Evolutionary conservation across 2,888 invertebrate species (phyloP).

Genomic region (Abrostola triplasia): DNA sequence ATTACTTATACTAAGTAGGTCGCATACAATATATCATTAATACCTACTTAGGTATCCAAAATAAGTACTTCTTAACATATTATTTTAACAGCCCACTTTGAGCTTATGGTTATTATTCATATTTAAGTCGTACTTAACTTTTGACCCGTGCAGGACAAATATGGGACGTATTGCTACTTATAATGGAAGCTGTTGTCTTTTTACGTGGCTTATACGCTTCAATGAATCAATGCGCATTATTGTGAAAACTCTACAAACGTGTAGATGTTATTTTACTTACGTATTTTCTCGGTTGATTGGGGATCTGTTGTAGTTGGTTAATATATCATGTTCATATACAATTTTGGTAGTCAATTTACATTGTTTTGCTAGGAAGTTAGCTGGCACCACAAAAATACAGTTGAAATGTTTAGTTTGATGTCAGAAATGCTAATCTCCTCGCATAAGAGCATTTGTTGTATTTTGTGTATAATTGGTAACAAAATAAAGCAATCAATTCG

Average conservation of each 20-base stretch:
- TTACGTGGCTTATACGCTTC: too few species aligned
- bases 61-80: constrained; percentile 12
- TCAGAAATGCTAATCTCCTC: too few species aligned
- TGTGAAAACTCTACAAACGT: too few species aligned
- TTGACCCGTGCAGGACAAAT: constrained; percentile 21
- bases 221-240: too few species aligned
- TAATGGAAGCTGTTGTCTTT: constrained; percentile 30
- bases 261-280: too few species aligned
- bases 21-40: constrained; percentile 1
- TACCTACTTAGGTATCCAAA: constrained; percentile 3
- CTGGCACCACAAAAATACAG: too few species aligned
- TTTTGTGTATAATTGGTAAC: not conserved
- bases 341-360: too few species aligned
- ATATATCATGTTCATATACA: too few species aligned
- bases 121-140: constrained; percentile 28
- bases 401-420: too few species aligned
- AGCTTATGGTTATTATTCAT: constrained; percentile 22
- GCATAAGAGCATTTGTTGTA: not conserved
- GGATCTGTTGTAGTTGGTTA: too few species aligned
- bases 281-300: too few species aligned
- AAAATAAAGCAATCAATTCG: not conserved
- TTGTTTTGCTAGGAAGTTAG: too few species aligned
- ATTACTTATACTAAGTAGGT: constrained; percentile 11
- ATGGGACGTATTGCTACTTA: constrained; percentile 25
- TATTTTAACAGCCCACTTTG: constrained; percentile 29